phyloP scores from a whole-genome alignment of 2,888 invertebrate genomes.

The Dorcus hopei region DNA sequence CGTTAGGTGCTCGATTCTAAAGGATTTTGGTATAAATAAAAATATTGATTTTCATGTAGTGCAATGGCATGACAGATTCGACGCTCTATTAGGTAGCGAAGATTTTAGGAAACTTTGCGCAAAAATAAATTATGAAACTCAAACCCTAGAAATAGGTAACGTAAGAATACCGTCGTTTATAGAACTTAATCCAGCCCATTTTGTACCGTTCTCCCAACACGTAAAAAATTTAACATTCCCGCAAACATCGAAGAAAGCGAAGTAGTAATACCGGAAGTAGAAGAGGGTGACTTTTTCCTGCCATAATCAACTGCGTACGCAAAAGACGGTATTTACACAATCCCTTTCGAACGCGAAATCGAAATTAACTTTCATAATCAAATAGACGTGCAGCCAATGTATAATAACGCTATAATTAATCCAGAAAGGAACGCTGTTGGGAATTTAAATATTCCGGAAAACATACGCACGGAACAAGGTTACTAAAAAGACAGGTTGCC shows the following conservation, averaged over 20 bases:
- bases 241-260: constrained; percentile 9
- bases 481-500: no score
- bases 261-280: background rate
- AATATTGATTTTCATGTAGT: constrained; percentile 9
- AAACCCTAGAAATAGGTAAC: constrained; percentile 7
- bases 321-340: background rate
- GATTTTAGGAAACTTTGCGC: constrained; percentile 7
- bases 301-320: background rate
- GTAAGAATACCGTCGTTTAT: background rate
- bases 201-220: constrained; percentile 8
- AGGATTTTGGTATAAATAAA: constrained; percentile 8
- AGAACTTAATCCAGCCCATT: background rate
- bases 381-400: background rate
- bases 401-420: background rate
- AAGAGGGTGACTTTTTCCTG: background rate
- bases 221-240: background rate
- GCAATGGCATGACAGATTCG: constrained; percentile 11
- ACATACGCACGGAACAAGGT: background rate
- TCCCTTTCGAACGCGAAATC: background rate
- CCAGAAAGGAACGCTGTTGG: background rate
- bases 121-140: constrained; percentile 5
- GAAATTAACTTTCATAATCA: background rate
- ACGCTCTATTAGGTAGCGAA: constrained; percentile 12
- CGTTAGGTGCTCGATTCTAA: constrained; percentile 5
- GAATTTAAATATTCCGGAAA: background rate